A percentile compares a stretch with the other conserved stretches of the same genome.
Conservation (phyloP, 2,888 invertebrate genomes). For the Hemicrepidius hirtus region DNA sequence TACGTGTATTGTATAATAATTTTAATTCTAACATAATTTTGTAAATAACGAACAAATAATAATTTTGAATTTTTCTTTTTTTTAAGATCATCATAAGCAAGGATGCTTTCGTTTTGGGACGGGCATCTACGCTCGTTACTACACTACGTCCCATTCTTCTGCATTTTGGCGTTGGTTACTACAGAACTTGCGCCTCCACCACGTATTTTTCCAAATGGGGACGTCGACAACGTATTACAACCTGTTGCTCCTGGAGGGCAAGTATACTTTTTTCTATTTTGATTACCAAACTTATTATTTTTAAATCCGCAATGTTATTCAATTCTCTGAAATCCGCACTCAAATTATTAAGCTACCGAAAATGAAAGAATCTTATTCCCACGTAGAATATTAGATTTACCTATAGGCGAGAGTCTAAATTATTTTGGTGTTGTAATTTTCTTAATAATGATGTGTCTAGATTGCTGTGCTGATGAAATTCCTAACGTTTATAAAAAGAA, state of each 20-base stretch:
- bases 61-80: slow-evolving; percentile 18
- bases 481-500: not conserved
- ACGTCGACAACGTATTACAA: slow-evolving; percentile 57
- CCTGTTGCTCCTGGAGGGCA: slow-evolving; percentile 62
- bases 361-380: not conserved
- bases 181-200: slow-evolving; percentile 51
- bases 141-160: slow-evolving; percentile 52
- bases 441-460: slow-evolving; percentile 8
- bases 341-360: slow-evolving; percentile 3
- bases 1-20: no score
- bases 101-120: slow-evolving; percentile 51
- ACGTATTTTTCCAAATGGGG: slow-evolving; percentile 49
- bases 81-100: slow-evolving; percentile 45
- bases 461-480: slow-evolving; percentile 17
- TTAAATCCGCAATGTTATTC: no score
- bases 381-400: slow-evolving; percentile 32
- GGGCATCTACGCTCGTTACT: slow-evolving; percentile 51
- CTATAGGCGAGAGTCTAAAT: not conserved
- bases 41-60: not conserved
- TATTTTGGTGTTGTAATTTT: slow-evolving; percentile 25
- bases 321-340: not conserved
- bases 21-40: no score
- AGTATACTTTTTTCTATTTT: slow-evolving; percentile 44
- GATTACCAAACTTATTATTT: not conserved
- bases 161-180: slow-evolving; percentile 51